These are phyloP conservation scores for Seladonia tumulorum DNA, from an alignment of 2,888 invertebrate species.

Conservation along the genomic window DNA sequence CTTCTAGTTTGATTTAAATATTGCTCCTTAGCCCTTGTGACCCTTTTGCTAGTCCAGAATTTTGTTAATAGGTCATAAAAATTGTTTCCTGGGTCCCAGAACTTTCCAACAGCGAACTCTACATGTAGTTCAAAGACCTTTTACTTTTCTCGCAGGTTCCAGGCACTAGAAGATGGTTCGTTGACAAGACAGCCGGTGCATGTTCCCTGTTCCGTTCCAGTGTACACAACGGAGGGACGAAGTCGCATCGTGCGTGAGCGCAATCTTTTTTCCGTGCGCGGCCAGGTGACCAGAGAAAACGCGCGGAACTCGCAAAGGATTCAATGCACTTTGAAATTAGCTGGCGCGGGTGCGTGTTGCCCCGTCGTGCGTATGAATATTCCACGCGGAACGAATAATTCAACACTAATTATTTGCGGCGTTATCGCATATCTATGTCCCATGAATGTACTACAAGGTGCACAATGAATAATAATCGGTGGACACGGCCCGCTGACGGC, in stretches of 20 bases:
- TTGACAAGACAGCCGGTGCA: neutral
- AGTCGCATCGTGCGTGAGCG: conserved; percentile 7
- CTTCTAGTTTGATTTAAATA: no score
- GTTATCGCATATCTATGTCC: conserved; percentile 59
- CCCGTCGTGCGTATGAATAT: conserved; percentile 50
- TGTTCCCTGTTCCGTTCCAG: conserved; percentile 69
- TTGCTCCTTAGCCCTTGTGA: no score
- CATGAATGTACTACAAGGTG: conserved; percentile 40
- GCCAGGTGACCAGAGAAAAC: neutral
- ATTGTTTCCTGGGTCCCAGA: neutral
- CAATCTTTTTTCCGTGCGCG: neutral
- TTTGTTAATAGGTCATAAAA: no score
- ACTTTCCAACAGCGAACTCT: neutral
- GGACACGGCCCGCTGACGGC: conserved; percentile 15
- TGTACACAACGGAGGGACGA: conserved; percentile 30
- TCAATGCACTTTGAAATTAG: conserved; percentile 51
- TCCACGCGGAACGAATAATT: conserved; percentile 58
- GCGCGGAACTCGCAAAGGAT: conserved; percentile 14
- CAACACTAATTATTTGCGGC: conserved; percentile 59
- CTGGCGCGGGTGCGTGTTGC: conserved; percentile 40
- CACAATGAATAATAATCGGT: conserved; percentile 60
- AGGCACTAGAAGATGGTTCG: neutral
- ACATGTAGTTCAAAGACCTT: neutral
- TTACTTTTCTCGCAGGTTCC: neutral
- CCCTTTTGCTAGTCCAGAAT: no score